Evolutionary conservation across 2,797 vertebrate species (phyloP).

Genomic region (Alosa sapidissima): DNA sequence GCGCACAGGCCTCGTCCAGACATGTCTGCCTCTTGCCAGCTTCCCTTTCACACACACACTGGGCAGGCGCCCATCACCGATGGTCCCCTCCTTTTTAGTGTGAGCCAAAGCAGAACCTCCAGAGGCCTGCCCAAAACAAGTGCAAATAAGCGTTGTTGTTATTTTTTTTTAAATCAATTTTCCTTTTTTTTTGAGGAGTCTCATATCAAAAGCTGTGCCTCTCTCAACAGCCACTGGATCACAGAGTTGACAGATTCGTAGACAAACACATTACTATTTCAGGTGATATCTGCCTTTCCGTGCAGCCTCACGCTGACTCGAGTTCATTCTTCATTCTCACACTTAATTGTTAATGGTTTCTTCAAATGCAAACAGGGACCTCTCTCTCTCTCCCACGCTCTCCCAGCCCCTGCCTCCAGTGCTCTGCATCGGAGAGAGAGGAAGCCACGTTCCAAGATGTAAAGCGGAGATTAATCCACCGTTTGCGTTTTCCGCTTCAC

Average conservation of each 20-base stretch:
- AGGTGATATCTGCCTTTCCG: conserved; percentile 54
- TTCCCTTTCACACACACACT: conserved; percentile 1
- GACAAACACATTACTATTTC: conserved; percentile 68
- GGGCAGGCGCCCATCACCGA: background rate
- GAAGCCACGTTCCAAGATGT: conserved; percentile 58
- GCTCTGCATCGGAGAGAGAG: conserved; percentile 19
- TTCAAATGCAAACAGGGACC: conserved; percentile 63
- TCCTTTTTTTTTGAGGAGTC: conserved; percentile 22
- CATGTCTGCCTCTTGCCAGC: conserved; percentile 10
- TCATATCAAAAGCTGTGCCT: conserved; percentile 53
- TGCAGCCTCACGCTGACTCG: conserved; percentile 56
- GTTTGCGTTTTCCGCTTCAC: conserved; percentile 50
- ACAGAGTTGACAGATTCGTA: conserved; percentile 63
- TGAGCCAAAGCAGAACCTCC: background rate
- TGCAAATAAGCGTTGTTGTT: conserved; percentile 26
- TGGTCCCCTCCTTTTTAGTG: background rate
- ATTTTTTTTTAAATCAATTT: background rate
- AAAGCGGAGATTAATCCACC: conserved; percentile 61
- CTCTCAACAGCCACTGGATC: conserved; percentile 52
- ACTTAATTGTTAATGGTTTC: conserved; percentile 74
- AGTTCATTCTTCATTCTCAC: conserved; percentile 51
- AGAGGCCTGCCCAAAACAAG: conserved; percentile 19
- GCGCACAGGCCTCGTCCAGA: conserved; percentile 21
- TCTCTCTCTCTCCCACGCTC: conserved; percentile 37
- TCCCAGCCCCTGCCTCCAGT: conserved; percentile 18